Percentiles rank a stretch among this genome's conserved stretches.
Evolutionary conservation across 2,113 vertebrate species (phyloP).

Genomic region (Cyprinodon variegatus): DNA sequence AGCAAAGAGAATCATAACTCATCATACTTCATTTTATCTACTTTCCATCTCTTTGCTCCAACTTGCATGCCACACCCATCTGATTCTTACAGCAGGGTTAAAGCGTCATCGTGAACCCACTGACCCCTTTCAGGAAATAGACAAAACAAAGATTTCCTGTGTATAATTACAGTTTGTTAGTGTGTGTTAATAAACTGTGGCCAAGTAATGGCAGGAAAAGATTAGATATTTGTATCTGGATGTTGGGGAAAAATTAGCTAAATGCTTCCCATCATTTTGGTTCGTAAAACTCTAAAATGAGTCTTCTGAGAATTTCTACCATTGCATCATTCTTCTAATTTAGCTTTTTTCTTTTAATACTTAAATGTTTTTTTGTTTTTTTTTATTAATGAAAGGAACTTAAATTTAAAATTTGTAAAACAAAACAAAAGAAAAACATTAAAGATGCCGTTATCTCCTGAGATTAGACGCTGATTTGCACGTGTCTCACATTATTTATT

Average conservation of each 20-base stretch:
- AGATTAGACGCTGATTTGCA: neutral
- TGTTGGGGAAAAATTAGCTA: neutral
- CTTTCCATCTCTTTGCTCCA: constrained; percentile 37
- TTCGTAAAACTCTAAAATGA: neutral
- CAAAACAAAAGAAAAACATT: neutral
- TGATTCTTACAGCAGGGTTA: constrained; percentile 41
- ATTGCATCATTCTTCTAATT: too few species aligned
- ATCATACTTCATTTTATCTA: constrained; percentile 51
- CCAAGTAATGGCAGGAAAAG: neutral
- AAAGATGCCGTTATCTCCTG: neutral
- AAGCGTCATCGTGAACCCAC: constrained; percentile 28
- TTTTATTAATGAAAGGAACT: too few species aligned
- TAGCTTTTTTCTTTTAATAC: too few species aligned
- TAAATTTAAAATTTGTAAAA: too few species aligned
- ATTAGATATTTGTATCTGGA: neutral
- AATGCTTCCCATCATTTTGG: neutral
- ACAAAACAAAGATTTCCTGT: constrained; percentile 2
- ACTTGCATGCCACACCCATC: constrained; percentile 43
- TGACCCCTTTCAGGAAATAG: neutral
- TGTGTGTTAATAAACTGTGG: neutral
- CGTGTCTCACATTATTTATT: neutral
- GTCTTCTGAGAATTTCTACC: too few species aligned
- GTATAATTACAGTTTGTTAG: neutral
- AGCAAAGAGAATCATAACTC: constrained; percentile 37
- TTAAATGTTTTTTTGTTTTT: too few species aligned